Base-by-base conservation (phyloP, 2,888 invertebrate genomes). In the Drosophila tripunctata region DNA sequence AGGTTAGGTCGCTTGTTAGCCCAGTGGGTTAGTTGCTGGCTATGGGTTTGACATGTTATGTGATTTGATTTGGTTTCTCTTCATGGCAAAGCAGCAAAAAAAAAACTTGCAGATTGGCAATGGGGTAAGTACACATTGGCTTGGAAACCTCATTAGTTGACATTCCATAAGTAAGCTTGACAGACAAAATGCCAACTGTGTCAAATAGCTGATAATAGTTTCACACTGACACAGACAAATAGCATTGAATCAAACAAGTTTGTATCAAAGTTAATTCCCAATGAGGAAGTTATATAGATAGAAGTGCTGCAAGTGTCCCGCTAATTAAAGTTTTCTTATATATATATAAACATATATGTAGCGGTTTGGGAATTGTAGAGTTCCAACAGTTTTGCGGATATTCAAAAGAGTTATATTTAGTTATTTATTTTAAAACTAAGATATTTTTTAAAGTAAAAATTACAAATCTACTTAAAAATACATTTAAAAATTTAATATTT, bases 21-120 rank as follows among this genome's bases (percentile, higher is more conserved):
- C 31, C 33, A 54, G 47, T 43, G 33, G 62, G 47, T 43, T 62
- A 31, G 66, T 43, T 43, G 54, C 30, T 19, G 64, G 52, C 57
- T 24, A 24, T 36, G 45, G 40, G 52, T 48, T 58, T 66, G 75
- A 68, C 86, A 75, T 85, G 79, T 78, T 82, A 82, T 82, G 82
- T 82, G 79, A 80, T 80, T 80, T 80, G 72, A 80, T 80, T 79
- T 81, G 66, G 78, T 80, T 80, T 67, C 64, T 40, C 50, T 56
- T 19, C 12, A 22, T 48, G 69, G 36, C 43, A 63, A 36, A 33
- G 44, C 8, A 22, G 19, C 58, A 44, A 35, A 33, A 41, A 15
- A 43, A 43, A 15, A n/a, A 43, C 24, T 43, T 10, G 10, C 10
- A 27, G n/a, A n/a, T n/a, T 57, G 47, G 63, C 57, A 74, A 40